Percentiles rank a stretch among this genome's conserved stretches.
These are phyloP conservation scores for Isotomurus palustris DNA, from an alignment of 2,888 invertebrate species.

Conservation along the genomic window DNA sequence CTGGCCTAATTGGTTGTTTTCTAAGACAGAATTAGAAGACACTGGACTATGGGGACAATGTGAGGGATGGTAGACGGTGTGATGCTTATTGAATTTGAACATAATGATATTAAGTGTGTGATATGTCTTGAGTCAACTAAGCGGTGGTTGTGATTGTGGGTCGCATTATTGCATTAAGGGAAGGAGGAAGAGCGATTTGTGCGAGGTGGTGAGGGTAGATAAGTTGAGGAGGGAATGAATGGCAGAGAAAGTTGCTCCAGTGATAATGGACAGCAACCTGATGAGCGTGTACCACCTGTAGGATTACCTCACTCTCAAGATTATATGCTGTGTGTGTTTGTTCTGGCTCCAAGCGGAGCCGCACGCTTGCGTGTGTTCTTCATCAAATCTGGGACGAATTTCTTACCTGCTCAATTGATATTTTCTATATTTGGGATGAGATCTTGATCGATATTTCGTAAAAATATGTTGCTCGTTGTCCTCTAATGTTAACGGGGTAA, in stretches of 20 bases:
- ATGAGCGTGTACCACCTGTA: slow-evolving; percentile 43
- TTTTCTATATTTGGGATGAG: slow-evolving; percentile 17
- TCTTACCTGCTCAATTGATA: slow-evolving; percentile 16
- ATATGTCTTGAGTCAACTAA: too few species aligned
- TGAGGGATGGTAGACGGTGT: not conserved
- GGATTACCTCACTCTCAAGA: slow-evolving; percentile 20
- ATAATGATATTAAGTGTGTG: slow-evolving; percentile 13
- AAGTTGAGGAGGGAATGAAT: too few species aligned
- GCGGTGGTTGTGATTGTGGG: not conserved
- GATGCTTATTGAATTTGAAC: slow-evolving; percentile 38
- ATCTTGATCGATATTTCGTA: slow-evolving; percentile 15
- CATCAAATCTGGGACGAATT: slow-evolving; percentile 10
- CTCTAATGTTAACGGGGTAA: slow-evolving; percentile 1
- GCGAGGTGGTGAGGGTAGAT: not conserved
- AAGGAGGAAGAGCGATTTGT: not conserved
- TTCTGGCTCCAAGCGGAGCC: slow-evolving; percentile 10
- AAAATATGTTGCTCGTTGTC: slow-evolving; percentile 12
- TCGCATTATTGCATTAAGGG: not conserved
- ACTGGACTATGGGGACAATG: not conserved
- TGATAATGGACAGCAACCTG: slow-evolving; percentile 32
- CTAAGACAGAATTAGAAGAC: slow-evolving; percentile 43
- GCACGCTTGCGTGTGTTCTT: slow-evolving; percentile 8
- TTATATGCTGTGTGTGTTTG: not conserved
- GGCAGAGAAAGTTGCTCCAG: too few species aligned
- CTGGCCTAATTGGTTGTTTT: slow-evolving; percentile 68